A percentile compares a stretch with the other conserved stretches of the same genome.
Evolutionary conservation across 2,888 invertebrate species (phyloP).

Genomic region (Actias luna): DNA sequence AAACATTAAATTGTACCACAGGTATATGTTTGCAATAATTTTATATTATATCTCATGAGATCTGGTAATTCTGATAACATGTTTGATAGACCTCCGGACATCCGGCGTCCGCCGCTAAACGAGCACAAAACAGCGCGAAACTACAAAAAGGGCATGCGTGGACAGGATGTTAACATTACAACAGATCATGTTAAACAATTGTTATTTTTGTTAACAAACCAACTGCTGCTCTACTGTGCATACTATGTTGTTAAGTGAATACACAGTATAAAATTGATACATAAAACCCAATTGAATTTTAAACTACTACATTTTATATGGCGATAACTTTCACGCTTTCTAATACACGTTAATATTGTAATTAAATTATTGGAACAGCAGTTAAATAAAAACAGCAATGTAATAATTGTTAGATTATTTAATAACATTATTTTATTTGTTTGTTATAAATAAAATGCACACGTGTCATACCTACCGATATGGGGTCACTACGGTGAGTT

Average conservation of each 20-base stretch:
- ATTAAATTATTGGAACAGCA: too few relatives aligned
- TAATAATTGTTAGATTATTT: too few relatives aligned
- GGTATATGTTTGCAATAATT: slow-evolving; percentile 26
- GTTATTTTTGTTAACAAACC: slow-evolving; percentile 38
- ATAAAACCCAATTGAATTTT: neutral
- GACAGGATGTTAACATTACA: slow-evolving; percentile 51
- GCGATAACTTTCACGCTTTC: neutral
- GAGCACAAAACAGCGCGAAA: slow-evolving; percentile 57
- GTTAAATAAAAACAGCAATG: too few relatives aligned
- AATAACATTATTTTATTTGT: too few relatives aligned
- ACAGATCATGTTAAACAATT: slow-evolving; percentile 42
- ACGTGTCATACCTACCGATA: too few relatives aligned
- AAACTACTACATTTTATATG: neutral
- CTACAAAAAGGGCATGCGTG: slow-evolving; percentile 48
- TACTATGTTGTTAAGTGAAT: neutral
- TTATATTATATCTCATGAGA: slow-evolving; percentile 39
- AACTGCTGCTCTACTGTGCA: slow-evolving; percentile 23
- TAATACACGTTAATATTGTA: neutral
- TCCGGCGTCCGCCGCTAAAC: slow-evolving; percentile 50
- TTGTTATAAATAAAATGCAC: too few relatives aligned
- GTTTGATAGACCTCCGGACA: slow-evolving; percentile 40
- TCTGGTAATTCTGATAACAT: slow-evolving; percentile 37
- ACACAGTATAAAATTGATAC: slow-evolving; percentile 1
- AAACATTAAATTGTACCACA: neutral
- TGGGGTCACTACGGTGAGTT: neutral